phyloP scores from a whole-genome alignment of 1,140 invertebrate genomes.

The Heliothis subflexa region DNA sequence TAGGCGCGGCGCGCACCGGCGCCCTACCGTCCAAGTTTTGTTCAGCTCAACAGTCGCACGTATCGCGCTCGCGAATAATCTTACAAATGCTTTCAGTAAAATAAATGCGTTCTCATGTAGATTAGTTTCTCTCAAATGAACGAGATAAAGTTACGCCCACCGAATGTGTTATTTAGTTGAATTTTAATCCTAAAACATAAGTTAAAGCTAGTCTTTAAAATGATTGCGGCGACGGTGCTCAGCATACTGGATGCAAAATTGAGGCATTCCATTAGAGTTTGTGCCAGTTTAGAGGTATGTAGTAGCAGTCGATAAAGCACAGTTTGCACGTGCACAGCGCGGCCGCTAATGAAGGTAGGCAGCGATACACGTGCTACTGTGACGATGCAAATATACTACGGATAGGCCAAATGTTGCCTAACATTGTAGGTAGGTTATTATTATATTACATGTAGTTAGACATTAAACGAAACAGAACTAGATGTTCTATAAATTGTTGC shows the following conservation, averaged over 20 bases:
- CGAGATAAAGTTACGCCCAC: slow-evolving; percentile 12
- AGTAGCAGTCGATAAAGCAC: slow-evolving; percentile 6
- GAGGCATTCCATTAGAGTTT: background rate
- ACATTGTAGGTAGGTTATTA: too few species aligned
- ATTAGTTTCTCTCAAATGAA: slow-evolving; percentile 21
- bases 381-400: slow-evolving; percentile 28
- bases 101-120: slow-evolving; percentile 17
- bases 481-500: too few species aligned
- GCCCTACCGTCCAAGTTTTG: background rate
- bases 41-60: slow-evolving; percentile 4
- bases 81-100: slow-evolving; percentile 13
- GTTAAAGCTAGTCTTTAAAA: background rate
- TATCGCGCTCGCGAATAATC: slow-evolving; percentile 1
- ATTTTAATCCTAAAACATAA: background rate
- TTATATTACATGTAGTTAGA: too few species aligned
- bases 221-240: background rate
- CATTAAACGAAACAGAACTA: too few species aligned
- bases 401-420: background rate
- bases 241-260: background rate
- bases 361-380: background rate
- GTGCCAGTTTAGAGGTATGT: background rate
- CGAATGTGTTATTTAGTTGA: background rate
- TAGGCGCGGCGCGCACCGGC: slow-evolving; percentile 8
- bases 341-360: slow-evolving; percentile 3
- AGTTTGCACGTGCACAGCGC: background rate